phyloP scores from a whole-genome alignment of 2,888 invertebrate genomes.

The Ganaspis brasiliensis region DNA sequence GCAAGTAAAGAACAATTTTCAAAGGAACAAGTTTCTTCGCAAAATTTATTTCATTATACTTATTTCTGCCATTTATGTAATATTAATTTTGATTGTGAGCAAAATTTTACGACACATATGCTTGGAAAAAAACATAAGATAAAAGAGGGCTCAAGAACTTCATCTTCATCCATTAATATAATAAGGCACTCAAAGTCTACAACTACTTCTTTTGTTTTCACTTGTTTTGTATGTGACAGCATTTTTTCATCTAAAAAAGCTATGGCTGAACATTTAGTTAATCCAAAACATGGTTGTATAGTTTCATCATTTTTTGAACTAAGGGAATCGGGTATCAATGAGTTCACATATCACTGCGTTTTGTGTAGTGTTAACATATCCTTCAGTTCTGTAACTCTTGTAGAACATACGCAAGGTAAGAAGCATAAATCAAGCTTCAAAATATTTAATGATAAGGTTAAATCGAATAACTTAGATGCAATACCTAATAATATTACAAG shows the following conservation, averaged over 20 bases:
- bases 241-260: neutral
- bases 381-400: neutral
- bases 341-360: neutral
- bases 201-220: neutral
- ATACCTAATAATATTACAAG: neutral
- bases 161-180: neutral
- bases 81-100: neutral
- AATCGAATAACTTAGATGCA: neutral
- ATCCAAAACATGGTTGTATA: neutral
- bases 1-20: neutral
- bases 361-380: neutral
- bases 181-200: neutral
- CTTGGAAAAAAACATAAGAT: neutral
- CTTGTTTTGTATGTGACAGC: neutral
- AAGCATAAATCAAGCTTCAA: neutral
- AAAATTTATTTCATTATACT: too few species aligned
- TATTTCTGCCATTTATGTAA: neutral
- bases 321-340: neutral
- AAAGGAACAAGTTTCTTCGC: too few species aligned
- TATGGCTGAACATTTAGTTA: neutral
- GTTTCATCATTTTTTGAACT: neutral
- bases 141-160: neutral
- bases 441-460: neutral
- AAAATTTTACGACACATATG: neutral
- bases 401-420: neutral